Evolutionary conservation across 1,140 invertebrate genomes (phyloP), one percentile per base, ranked within the genome.

Genomic region (Achatina immaculata): DNA sequence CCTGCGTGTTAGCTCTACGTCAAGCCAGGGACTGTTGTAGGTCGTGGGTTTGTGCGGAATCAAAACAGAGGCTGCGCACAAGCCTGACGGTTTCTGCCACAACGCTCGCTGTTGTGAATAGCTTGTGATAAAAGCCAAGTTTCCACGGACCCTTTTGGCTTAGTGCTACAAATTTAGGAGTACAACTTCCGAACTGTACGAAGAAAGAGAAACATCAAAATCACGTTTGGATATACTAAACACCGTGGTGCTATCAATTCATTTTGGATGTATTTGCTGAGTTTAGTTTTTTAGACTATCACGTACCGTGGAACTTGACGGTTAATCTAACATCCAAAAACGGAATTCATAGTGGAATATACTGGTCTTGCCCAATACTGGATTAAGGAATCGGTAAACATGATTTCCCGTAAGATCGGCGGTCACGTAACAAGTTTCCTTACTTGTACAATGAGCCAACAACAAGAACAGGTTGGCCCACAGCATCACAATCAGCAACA

Each of bases 261-360:
- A 19, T 4, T 19, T 34, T 65, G 45, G 34, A 62, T 77, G 24
- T 65, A 48, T 34, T 43, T 48, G 24, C 28, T 51, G 19, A n/a
- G n/a, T n/a, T n/a, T n/a, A n/a, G n/a, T n/a, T n/a, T n/a, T 1
- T 58, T 55, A 31, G 21, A 28, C 45, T 6, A 7, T 6, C 16
- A 16, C 38, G 0, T 11, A 24, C 38, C 24, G 34, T 31, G 28
- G 34, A 31, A 28, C 45, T 40, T 38, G 11, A 36, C 34, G 42
- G 31, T 38, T 68, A 55, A 21, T 40, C 4, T 77, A 55, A 51
- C 80, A 51, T 62, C 55, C 21, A 80, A n/a, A 62, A 68, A 80
- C 51, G 73, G 66, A 71, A 74, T 78, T 45, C 42, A 45, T 78
- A 43, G 65, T 34, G 40, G 65, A 68, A 40, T 68, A 48, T 62